These are phyloP conservation scores for Sebastes minor DNA, from an alignment of 2,797 vertebrate genomes.

Conservation along the genomic window DNA sequence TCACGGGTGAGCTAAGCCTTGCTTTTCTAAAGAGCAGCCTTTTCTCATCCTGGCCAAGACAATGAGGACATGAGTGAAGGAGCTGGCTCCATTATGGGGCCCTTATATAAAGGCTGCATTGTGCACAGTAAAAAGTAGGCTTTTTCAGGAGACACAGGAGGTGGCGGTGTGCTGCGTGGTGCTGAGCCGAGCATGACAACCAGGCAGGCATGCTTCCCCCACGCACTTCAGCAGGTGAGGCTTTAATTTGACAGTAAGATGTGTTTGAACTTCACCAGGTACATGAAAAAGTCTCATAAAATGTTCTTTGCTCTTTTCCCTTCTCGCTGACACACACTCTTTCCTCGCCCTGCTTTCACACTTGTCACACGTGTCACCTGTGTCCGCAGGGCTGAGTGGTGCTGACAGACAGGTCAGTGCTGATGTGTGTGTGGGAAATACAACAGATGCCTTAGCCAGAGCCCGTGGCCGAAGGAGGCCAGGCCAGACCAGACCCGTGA, in stretches of 20 bases:
- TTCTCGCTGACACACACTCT: neutral
- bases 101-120: constrained; percentile 68
- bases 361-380: constrained; percentile 21
- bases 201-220: constrained; percentile 22
- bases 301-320: constrained; percentile 11
- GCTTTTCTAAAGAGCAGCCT: constrained; percentile 75
- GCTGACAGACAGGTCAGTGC: constrained; percentile 19
- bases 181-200: constrained; percentile 52
- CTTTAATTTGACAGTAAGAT: neutral
- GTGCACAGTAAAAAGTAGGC: constrained; percentile 45
- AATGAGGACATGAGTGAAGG: constrained; percentile 78
- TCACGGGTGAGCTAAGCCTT: constrained; percentile 72
- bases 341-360: constrained; percentile 22
- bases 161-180: constrained; percentile 39
- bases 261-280: neutral
- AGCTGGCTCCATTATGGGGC: constrained; percentile 66
- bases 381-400: neutral
- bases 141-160: constrained; percentile 41
- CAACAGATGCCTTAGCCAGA: constrained; percentile 23
- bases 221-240: constrained; percentile 43
- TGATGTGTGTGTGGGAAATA: neutral
- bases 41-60: constrained; percentile 76
- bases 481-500: constrained; percentile 32
- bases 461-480: constrained; percentile 1
- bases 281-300: neutral